These are phyloP conservation scores for Neofelis nebulosa DNA, from an alignment of 2,113 vertebrate species.

Conservation along the genomic window DNA sequence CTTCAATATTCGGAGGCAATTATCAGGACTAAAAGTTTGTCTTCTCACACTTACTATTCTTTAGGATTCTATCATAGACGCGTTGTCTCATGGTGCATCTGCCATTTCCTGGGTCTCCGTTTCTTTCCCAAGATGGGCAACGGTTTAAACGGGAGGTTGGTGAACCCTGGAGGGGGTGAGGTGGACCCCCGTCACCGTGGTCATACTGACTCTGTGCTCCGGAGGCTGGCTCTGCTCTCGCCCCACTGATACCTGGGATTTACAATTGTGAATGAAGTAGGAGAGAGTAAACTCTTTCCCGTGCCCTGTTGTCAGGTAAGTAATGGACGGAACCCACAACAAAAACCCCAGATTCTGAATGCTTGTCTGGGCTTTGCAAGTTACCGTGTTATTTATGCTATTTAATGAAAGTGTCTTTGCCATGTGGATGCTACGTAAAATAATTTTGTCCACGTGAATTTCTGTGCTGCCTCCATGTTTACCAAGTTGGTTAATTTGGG, in stretches of 20 bases:
- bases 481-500: background rate
- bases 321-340: background rate
- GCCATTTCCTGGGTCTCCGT: background rate
- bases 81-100: background rate
- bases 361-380: background rate
- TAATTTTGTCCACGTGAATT: background rate
- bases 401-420: background rate
- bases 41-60: conserved; percentile 6
- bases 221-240: accelerated
- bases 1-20: background rate
- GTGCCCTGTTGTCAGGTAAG: background rate
- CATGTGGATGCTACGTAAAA: too few relatives aligned
- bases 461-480: background rate
- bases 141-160: background rate
- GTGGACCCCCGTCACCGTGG: too few relatives aligned
- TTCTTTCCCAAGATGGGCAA: background rate
- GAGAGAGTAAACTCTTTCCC: background rate
- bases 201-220: accelerated
- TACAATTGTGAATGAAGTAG: background rate
- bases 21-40: conserved; percentile 21
- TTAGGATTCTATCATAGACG: background rate
- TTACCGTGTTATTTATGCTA: background rate
- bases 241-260: background rate
- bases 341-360: background rate
- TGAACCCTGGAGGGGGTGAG: background rate